Evolutionary conservation across 1,140 invertebrate genomes (phyloP), one percentile per base, ranked within the genome.

Genomic region (Lordiphosa stackelbergi): DNA sequence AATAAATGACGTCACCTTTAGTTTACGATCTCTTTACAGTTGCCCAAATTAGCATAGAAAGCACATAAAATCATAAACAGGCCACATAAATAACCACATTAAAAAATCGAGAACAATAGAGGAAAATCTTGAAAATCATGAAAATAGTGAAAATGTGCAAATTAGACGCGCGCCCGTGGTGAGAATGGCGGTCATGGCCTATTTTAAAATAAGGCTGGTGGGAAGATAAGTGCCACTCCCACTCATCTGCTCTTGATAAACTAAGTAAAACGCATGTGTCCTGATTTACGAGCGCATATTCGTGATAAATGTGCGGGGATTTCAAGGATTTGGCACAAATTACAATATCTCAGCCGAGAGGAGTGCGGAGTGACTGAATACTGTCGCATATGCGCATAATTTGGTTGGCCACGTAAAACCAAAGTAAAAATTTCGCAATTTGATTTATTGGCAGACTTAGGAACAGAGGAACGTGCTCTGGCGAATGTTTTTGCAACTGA

Each of bases 121-220:
- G 61, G 53, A 47, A 41, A 52, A 37, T 35, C 36, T 11, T 47
- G 47, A 37, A 53, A 64, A 64, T 46, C 28, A 24, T 64, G 64
- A 81, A 81, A 85, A 85, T 85, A 85, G 81, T 85, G 83, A 73
- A 85, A 85, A 85, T 85, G 81, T 85, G 81, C 69, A 85, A 85
- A 85, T 85, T 85, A 85, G 84, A 61, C 70, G 60, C 63, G 62
- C 56, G 58, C 31, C 65, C 57, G 58, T 69, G 61, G 58, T 41
- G 69, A 52, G 37, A 35, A 60, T 57, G 60, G 35, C 51, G 49
- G 22, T 19, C 36, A 79, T 79, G 75, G 71, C 43, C 68, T 53
- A 65, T 81, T 69, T 75, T 63, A 49, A 74, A 65, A 42, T 68
- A 51, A 28, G 65, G 64, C 68, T 9, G 63, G 53, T 40, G 43